Base-by-base conservation (phyloP, 2,113 vertebrate genomes). In the Nasalis larvatus region DNA sequence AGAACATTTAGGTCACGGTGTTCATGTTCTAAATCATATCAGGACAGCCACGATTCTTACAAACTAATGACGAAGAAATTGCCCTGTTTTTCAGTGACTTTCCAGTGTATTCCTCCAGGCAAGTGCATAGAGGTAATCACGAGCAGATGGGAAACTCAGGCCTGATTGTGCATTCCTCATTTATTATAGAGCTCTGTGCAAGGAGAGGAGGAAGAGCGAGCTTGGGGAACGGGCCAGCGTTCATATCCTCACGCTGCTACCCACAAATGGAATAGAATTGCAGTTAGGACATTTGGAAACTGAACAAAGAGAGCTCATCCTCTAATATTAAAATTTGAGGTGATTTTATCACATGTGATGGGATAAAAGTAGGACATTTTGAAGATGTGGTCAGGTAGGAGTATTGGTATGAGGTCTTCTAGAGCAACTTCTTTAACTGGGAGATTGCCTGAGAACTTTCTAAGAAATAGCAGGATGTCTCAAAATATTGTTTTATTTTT, bases 61-160 rank as follows among this genome's bases (percentile, higher is more conserved):
- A 85, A 82, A 91, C 49, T 45, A 58, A 81, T 81, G 82, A 86
- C 81, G 92, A 66, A 91, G 91, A 93, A 82, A 86, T 90, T 86
- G 68, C 58, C 35, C 58, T 66, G 58, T 63, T 97, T 96, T 77
- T 92, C 47, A 88, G 47, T 71, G 81, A 92, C 90, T 97, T 89
- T 86, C 45, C 30, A 27, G 77, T 74, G 73, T 68, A 71, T 92
- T 96, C 68, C 76, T 85, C 10, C 6, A 37, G 87, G 71, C 86
- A 81, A 78, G 88, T 0, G 3, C 81, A 14, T 2, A 47, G 85
- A 85, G 45, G 52, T 63, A 88, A 91, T 96, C 77, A 54, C 71
- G 78, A 88, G 88, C 81, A 86, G 63, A 69, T 78, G 81, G 95
- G 81, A 47, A 37, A 23, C 69, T 20, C 3, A 20, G 91, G 76